Evolutionary conservation across 2,797 vertebrate genomes (phyloP), one percentile per base, ranked within the genome.

Genomic region (Chelmon rostratus): DNA sequence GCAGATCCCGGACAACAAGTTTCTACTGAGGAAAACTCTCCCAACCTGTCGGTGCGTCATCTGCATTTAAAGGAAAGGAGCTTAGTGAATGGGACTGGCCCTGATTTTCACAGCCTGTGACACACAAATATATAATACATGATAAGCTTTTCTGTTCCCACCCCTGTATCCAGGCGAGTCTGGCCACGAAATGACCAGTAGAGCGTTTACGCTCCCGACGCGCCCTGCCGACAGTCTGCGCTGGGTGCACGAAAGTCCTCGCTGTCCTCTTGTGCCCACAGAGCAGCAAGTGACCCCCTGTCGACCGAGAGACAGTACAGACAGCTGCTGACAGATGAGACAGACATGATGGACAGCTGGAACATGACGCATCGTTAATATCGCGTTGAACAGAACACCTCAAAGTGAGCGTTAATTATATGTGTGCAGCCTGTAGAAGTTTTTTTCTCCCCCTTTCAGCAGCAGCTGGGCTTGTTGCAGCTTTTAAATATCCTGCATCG

Each of bases 321-420:
- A 25, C 23, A 64, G 40, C 57, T 63, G 57, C 76, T 40, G 50
- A 70, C n/a, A 66, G 3, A 35, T n/a, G 42, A 47, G 73, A 58
- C n/a, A n/a, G 40, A 72, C 44, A 76, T 28, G 42, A 16, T 15
- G 8, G 11, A 38, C 11, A 8, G 11, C 33, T 74, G 33, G 74
- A 56, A 68, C 13, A 28, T 31, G 31, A 72, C 2, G 5, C 18
- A 33, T 47, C 4, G 13, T 40, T 67, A 37, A 11, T 18, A 37
- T 3, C 33, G 28, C 12, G n/a, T 2, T 42, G 8, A 23, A 16
- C 35, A 52, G 37, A 65, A 23, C 13, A 38, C 10, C 10, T 33
- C 19, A 38, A 35, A 37, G 15, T 25, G 33, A 52, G 15, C 7
- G 10, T 5, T 23, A 19, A 37, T 11, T 21, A 23, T 1, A 10